Evolutionary conservation across 2,888 invertebrate genomes (phyloP), one percentile per base, ranked within the genome.

Genomic region (Lucinisca nassula): DNA sequence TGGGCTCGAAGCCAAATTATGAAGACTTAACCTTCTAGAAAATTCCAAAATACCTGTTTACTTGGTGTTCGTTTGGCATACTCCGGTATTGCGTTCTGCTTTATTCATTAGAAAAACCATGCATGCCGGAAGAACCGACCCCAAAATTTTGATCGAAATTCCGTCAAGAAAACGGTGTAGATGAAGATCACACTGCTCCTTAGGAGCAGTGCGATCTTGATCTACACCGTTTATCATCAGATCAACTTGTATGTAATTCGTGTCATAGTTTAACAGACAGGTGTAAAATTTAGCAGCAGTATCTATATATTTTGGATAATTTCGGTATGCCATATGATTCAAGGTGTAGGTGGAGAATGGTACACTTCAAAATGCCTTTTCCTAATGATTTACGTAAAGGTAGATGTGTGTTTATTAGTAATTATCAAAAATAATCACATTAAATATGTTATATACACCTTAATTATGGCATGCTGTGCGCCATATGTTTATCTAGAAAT

Each of bases 81-180:
- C 24, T 67, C 35, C n/a, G n/a, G n/a, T 67, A 32, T 35, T 32
- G 21, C 32, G 35, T 21, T 67, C 67, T 67, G 32, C 1, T 3
- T n/a, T 17, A 30, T 35, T 67, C 67, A 67, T 67, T 67, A 67
- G 35, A 67, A 67, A 45, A 67, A 35, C 67, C 58, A 58, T 58
- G 58, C 58, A 58, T n/a, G 27, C 40, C 40, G 14, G 6, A 10
- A 14, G 6, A 40, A 40, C n/a, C n/a, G n/a, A 40, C 40, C 40
- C 14, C 14, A 40, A 10, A 40, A 40, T 14, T 40, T 6, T 6
- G 40, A 40, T 14, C 6, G 40, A 40, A 40, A 14, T 40, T 6
- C 40, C 14, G 6, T 40, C 14, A 40, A n/a, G n/a, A n/a, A 40
- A 40, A 40, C 61, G 21, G 61, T 21, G 10, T 21, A 58, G 61